Evolutionary conservation across 1,140 invertebrate species (phyloP), one percentile per base, ranked within the genome.

Genomic region (Zaprionus camerounensis): DNA sequence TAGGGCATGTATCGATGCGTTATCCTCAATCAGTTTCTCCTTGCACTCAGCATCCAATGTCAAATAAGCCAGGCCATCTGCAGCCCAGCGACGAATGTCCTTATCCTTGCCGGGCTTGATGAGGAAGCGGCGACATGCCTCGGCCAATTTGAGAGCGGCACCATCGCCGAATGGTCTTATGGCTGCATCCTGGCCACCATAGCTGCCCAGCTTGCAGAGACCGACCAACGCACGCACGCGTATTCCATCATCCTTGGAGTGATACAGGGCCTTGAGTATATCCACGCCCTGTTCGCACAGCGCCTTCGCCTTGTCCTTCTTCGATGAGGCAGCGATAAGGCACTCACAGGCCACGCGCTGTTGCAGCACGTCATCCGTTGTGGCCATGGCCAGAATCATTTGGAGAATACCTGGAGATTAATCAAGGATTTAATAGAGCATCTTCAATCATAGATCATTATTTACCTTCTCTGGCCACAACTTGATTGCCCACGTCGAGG

Each of bases 1-100:
- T 59, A 99, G 94, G 5, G 97, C 95, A 91, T 96, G 95, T 73
- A 99, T 93, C 2, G 98, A 97, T 51, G 95, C 90, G 75, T 94
- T 94, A 91, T 99, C 98, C 90, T 98, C 96, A 22, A 99, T 96
- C 12, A 99, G 93, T 92, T 98, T 98, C 92, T 99, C 99, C 92
- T 99, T 99, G 1, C 99, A 98, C 93, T 99, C 99, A 12, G 98
- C 99, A 94, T 99, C 99, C 41, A 99, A 94, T 5, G 98, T 99
- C 3, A 99, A 94, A 92, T 99, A 99, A 0, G 99, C 99, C 0
- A 99, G 94, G 13, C 99, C 99, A 94, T 99, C 99, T 26, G 98
- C 97, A 1, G 99, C 98, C 98, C 98, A 99, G 86, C 97, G 96
- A 58, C 97, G 94, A 92, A 99, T 96, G 84, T 99, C 97, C 71